phyloP scores from a whole-genome alignment of 2,888 invertebrate species.

The Crocallis elinguaria region DNA sequence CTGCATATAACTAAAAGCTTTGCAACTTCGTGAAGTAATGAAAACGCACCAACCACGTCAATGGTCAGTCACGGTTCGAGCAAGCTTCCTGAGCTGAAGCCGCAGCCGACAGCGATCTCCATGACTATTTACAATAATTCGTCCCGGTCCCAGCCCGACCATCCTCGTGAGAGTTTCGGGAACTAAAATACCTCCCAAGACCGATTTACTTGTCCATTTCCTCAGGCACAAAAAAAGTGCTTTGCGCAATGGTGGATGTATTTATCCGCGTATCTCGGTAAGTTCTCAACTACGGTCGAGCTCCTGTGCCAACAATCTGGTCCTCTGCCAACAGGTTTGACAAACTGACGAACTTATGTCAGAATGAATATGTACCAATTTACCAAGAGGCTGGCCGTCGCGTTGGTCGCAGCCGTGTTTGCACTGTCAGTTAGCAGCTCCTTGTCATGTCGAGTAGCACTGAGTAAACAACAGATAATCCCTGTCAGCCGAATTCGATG shows the following conservation, averaged over 20 bases:
- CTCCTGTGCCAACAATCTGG: conserved; percentile 6
- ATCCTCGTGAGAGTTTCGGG: conserved; percentile 46
- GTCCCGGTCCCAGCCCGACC: conserved; percentile 43
- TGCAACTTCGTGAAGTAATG: conserved; percentile 46
- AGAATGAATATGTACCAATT: neutral
- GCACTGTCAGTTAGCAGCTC: conserved; percentile 66
- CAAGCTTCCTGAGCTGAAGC: conserved; percentile 67
- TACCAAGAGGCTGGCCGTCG: neutral
- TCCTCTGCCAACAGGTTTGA: conserved; percentile 1
- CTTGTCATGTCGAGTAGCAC: conserved; percentile 71
- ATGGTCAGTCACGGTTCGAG: conserved; percentile 58
- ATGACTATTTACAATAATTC: conserved; percentile 77
- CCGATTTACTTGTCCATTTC: too few species aligned
- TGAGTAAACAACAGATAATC: conserved; percentile 64
- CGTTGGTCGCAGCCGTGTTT: conserved; percentile 53
- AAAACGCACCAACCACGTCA: conserved; percentile 49
- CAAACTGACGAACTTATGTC: conserved; percentile 2
- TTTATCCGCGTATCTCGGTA: conserved; percentile 38
- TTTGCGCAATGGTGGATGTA: too few species aligned
- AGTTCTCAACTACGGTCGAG: conserved; percentile 53
- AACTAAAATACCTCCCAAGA: conserved; percentile 35
- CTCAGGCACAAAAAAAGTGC: too few species aligned
- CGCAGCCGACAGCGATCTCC: conserved; percentile 47
- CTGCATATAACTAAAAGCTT: too few species aligned
- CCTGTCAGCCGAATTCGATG: conserved; percentile 58